These are phyloP conservation scores for Ameiurus melas DNA, from an alignment of 2,113 vertebrate species.

Conservation along the genomic window DNA sequence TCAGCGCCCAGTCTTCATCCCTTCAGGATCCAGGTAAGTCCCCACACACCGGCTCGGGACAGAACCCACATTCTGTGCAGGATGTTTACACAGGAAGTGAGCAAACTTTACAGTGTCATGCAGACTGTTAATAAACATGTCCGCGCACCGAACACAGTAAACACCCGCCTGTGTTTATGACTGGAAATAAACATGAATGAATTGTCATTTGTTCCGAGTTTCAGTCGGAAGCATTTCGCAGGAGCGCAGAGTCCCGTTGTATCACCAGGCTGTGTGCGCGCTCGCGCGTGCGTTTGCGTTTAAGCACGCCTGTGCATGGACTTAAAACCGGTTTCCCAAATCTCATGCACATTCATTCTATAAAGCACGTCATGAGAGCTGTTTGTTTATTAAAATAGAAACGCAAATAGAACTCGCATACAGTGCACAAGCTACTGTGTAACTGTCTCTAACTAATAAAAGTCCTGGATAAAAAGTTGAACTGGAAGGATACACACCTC, in stretches of 20 bases:
- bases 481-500: not conserved
- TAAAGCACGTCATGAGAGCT: not conserved
- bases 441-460: not conserved
- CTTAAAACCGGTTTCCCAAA: not conserved
- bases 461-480: not conserved
- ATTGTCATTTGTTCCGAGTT: not conserved
- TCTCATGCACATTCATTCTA: not conserved
- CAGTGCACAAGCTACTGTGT: not conserved
- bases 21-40: conserved; percentile 4
- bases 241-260: conserved; percentile 6
- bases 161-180: not conserved
- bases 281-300: not conserved
- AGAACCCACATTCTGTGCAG: not conserved
- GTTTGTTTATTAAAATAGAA: not conserved
- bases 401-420: not conserved
- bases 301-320: not conserved
- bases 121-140: not conserved
- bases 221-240: not conserved
- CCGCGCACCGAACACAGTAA: not conserved
- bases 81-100: not conserved
- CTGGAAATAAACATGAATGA: not conserved
- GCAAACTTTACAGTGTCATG: not conserved
- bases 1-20: not conserved
- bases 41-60: not conserved
- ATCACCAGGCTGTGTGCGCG: not conserved